Evolutionary conservation across 2,888 invertebrate species (phyloP).

Genomic region (Eilema sororculum): DNA sequence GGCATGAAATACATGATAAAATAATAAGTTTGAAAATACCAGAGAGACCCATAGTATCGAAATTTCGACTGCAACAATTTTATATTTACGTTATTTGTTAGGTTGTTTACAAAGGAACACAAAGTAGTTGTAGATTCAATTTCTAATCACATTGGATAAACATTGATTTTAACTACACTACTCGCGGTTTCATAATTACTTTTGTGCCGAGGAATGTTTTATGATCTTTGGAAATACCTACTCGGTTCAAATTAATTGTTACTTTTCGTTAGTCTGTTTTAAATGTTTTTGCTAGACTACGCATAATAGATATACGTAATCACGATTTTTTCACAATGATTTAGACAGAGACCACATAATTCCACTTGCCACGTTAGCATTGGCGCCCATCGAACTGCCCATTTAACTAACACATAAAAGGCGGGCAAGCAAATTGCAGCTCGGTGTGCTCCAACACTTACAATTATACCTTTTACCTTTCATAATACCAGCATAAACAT

Average conservation of each 20-base stretch:
- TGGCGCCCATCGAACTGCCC: too few relatives aligned
- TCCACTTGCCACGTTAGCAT: too few relatives aligned
- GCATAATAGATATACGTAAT: neutral
- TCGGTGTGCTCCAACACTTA: too few relatives aligned
- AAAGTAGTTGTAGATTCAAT: neutral
- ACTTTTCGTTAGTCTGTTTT: too few relatives aligned
- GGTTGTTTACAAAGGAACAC: neutral
- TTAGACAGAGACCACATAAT: neutral
- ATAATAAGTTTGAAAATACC: neutral
- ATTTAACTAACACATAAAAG: too few relatives aligned
- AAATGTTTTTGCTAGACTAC: neutral
- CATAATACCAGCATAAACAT: too few relatives aligned
- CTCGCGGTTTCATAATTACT: neutral
- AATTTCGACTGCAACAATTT: too few relatives aligned
- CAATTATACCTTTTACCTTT: too few relatives aligned
- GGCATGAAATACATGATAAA: neutral
- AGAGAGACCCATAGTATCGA: neutral
- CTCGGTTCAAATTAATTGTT: neutral
- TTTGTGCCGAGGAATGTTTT: neutral
- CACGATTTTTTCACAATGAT: neutral
- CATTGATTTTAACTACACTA: conserved; percentile 2
- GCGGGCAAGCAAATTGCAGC: too few relatives aligned
- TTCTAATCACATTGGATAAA: neutral
- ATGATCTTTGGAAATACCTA: neutral
- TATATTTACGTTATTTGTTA: neutral